phyloP scores from a whole-genome alignment of 2,888 invertebrate species.

The Caenorhabditis parvicauda region DNA sequence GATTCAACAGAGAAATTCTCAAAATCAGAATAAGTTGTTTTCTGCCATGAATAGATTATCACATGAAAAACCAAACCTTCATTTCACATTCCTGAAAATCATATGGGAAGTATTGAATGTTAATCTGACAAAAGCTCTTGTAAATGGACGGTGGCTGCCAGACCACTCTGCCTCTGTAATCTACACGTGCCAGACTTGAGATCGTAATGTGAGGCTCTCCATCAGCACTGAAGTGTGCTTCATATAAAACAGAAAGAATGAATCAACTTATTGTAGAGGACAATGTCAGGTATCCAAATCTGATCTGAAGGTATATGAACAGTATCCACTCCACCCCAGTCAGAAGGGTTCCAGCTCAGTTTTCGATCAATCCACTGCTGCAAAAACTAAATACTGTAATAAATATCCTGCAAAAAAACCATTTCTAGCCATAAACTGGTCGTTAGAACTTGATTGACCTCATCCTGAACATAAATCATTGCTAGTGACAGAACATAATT shows the following conservation, averaged over 20 bases:
- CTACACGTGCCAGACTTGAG: conserved; percentile 39
- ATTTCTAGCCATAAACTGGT: conserved; percentile 53
- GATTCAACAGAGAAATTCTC: too few species aligned
- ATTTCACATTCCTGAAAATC: conserved; percentile 46
- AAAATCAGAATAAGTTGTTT: too few species aligned
- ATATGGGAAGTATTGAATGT: conserved; percentile 64
- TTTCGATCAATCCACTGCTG: conserved; percentile 88
- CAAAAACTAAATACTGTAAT: not conserved
- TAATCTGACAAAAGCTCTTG: conserved; percentile 59
- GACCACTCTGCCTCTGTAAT: conserved; percentile 42
- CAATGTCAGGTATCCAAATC: conserved; percentile 93
- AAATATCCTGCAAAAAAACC: conserved; percentile 16
- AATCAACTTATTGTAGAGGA: conserved; percentile 80
- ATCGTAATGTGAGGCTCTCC: conserved; percentile 51
- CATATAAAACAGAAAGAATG: too few species aligned
- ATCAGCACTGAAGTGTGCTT: conserved; percentile 39
- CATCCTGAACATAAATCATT: conserved; percentile 23
- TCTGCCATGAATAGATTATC: too few species aligned
- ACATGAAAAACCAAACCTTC: too few species aligned
- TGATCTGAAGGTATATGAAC: conserved; percentile 90
- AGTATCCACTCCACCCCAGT: conserved; percentile 91
- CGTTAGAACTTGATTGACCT: conserved; percentile 48
- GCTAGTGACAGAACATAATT: not conserved
- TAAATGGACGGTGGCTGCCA: conserved; percentile 53
- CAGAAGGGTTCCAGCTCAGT: conserved; percentile 83